Percentiles rank a stretch among this genome's conserved stretches.
phyloP scores from a whole-genome alignment of 2,113 vertebrate genomes.

The Pseudopipra pipra region DNA sequence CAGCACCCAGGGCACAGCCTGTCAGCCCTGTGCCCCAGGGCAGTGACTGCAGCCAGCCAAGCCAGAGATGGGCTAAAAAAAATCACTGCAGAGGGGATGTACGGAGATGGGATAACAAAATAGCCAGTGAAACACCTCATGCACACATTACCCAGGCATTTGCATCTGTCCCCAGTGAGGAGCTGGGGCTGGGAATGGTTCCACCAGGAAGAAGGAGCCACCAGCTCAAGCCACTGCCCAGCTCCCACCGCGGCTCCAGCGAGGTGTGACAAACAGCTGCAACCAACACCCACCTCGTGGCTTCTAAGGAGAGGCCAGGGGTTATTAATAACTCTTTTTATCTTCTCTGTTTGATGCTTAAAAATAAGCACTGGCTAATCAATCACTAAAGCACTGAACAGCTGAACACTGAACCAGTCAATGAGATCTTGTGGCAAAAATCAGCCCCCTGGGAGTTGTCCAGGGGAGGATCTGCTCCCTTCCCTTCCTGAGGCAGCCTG shows the following conservation, averaged over 20 bases:
- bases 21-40: not conserved
- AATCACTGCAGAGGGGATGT: not conserved
- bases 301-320: not conserved
- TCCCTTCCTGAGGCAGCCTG: not conserved
- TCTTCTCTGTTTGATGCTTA: not conserved
- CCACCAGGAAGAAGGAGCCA: not conserved
- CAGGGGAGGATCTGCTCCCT: not conserved
- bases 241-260: not conserved
- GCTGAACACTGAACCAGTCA: not conserved
- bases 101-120: not conserved
- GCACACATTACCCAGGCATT: fast-evolving
- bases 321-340: not conserved
- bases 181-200: not conserved
- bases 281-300: not conserved
- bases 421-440: not conserved
- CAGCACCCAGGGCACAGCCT: not conserved
- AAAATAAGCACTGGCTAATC: not conserved
- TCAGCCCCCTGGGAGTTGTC: not conserved
- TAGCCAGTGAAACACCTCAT: too few species aligned
- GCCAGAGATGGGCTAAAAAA: not conserved
- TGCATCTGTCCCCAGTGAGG: not conserved
- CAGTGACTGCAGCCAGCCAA: not conserved
- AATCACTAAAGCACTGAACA: not conserved
- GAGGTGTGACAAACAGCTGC: not conserved
- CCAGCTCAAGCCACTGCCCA: not conserved